Base-by-base conservation (phyloP, 2,888 invertebrate genomes). In the Plebejus melissa region DNA sequence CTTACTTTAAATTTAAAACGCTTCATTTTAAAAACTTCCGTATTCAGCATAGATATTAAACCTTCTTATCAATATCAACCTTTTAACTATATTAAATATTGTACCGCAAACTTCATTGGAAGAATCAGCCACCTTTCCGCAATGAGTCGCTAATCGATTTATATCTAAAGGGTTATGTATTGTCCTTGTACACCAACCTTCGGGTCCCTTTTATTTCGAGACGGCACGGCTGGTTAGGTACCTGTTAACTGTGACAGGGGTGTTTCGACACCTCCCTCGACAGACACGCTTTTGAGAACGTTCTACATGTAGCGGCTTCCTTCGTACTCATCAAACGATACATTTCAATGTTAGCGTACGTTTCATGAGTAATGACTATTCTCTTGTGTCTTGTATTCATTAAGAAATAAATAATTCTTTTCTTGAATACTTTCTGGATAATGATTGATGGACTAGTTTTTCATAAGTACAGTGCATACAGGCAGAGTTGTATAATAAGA, bases 191-290 rank as follows among this genome's bases (percentile, higher is more conserved):
- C 69, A 38, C 65, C 58, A 80, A 79, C 83, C 83, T 84, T 83
- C 82, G 77, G 77, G 78, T 80, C 82, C 81, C 81, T 81, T 84
- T 84, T 86, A 86, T 85, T 85, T 85, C 79, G 82, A 85, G 83
- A 80, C 80, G 76, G 76, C 80, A 81, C 82, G 82, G 81, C 80
- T 80, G 80, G 82, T 78, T 79, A 79, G 81, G 78, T 81, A 82
- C 81, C 76, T 76, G 77, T 76, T 76, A 76, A 76, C 75, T 77
- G 78, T 75, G 76, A 65, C 75, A 76, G 77, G 75, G 77, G 75
- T 76, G 75, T 71, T 77, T 77, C 76, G 69, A 76, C 74, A 78
- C 76, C 76, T 57, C 69, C 65, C 57, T 1, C 65, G 13, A 11
- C 32, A 32, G 32, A 32, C 65, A 65, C 72, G 72, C 76, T 77